Conservation (phyloP, 2,113 vertebrate species). For the Pseudopodoces humilis region DNA sequence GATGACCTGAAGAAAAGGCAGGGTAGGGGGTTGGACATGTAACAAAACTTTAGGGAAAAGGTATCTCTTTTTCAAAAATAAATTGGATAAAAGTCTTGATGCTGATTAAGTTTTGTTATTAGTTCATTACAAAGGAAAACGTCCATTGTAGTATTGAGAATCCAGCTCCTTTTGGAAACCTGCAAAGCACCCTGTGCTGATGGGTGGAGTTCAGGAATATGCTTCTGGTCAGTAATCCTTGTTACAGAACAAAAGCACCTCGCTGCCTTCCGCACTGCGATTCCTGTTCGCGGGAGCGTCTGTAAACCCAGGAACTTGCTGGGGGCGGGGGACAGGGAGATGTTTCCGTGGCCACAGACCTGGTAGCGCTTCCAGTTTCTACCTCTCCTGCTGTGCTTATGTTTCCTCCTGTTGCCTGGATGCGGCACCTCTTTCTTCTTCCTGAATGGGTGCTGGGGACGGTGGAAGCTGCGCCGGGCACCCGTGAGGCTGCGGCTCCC, state of each 20-base stretch:
- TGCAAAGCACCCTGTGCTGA: fast-evolving
- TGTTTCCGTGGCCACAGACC: neutral
- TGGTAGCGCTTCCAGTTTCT: neutral
- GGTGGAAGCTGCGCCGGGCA: neutral
- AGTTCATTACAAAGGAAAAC: neutral
- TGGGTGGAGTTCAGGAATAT: neutral
- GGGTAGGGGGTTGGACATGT: neutral
- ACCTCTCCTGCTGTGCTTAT: neutral
- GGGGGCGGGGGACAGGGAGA: neutral
- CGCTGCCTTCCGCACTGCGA: fast-evolving
- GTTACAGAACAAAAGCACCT: neutral
- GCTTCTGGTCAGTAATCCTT: neutral
- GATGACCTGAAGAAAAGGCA: neutral
- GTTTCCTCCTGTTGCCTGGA: neutral
- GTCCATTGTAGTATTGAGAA: neutral
- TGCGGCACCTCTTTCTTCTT: neutral
- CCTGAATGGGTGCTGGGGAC: no score
- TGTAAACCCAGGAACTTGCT: neutral
- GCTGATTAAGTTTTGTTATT: neutral
- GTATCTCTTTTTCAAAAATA: neutral
- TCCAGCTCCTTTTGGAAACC: neutral
- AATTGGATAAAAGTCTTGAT: neutral
- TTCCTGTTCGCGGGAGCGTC: neutral
- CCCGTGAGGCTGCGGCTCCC: neutral
- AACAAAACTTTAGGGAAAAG: neutral